Conservation (phyloP, 2,113 vertebrate species). For the Solea solea region DNA sequence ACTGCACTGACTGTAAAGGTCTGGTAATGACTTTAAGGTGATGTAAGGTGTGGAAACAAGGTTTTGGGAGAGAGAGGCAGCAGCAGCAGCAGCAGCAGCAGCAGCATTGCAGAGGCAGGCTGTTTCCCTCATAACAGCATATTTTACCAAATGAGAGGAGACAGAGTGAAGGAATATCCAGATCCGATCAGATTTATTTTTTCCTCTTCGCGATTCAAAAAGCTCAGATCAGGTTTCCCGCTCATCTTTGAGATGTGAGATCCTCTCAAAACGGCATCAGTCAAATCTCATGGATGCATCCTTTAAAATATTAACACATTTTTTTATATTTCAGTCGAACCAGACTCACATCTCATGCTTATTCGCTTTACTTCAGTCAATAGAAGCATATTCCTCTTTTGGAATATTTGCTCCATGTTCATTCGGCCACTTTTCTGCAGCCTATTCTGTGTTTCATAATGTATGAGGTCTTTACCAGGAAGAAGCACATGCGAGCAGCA, state of each 20-base stretch:
- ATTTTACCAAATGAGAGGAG: slow-evolving; percentile 16
- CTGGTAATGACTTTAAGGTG: too few species aligned
- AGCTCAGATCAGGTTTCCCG: slow-evolving; percentile 11
- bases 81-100: slow-evolving; percentile 18
- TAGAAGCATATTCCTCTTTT: too few species aligned
- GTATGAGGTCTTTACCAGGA: background rate
- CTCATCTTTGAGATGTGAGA: background rate
- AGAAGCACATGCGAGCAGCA: background rate
- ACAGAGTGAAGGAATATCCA: slow-evolving; percentile 28
- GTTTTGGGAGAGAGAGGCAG: slow-evolving; percentile 12
- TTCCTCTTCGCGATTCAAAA: slow-evolving; percentile 11
- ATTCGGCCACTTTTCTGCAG: background rate
- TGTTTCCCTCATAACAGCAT: slow-evolving; percentile 39
- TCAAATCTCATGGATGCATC: background rate
- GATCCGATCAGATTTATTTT: slow-evolving; percentile 7
- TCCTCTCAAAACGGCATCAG: slow-evolving; percentile 28
- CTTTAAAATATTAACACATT: background rate
- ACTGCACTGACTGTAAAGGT: background rate
- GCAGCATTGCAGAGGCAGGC: slow-evolving; percentile 67
- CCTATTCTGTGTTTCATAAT: background rate
- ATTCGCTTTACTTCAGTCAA: too few species aligned
- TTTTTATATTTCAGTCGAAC: background rate
- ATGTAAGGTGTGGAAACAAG: slow-evolving; percentile 51
- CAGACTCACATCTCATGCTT: background rate
- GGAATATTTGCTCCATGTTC: background rate